Conservation (phyloP, 2,888 invertebrate species). For the Lacanobia wlatinum region DNA sequence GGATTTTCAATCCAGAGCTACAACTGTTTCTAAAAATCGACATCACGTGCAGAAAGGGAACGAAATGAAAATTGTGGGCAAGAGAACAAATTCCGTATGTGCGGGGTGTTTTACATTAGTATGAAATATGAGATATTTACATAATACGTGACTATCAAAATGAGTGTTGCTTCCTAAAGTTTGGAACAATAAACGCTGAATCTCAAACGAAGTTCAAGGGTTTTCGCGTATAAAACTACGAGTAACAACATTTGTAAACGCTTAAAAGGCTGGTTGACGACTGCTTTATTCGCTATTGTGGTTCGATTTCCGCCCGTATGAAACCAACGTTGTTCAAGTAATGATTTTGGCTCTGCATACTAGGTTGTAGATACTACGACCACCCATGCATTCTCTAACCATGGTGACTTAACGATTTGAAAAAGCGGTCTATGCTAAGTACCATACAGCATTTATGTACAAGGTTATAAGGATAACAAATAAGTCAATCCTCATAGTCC, state of each 20-base stretch:
- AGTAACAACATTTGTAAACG: neutral
- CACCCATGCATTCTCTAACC: too few species aligned
- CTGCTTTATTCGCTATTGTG: neutral
- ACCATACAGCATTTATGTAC: neutral
- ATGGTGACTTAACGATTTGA: neutral
- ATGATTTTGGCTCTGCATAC: neutral
- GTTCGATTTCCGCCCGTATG: neutral
- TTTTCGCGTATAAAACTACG: constrained; percentile 1
- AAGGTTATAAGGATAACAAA: neutral
- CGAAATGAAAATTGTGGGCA: constrained; percentile 29
- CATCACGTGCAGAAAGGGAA: constrained; percentile 8
- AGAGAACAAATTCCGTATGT: constrained; percentile 35
- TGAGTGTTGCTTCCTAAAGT: constrained; percentile 20
- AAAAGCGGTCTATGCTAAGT: too few species aligned
- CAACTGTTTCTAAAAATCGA: constrained; percentile 32
- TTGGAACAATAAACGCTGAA: constrained; percentile 23
- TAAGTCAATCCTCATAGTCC: constrained; percentile 1
- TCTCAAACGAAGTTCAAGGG: neutral
- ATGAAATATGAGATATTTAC: constrained; percentile 48
- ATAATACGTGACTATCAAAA: constrained; percentile 43
- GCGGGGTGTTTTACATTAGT: constrained; percentile 38
- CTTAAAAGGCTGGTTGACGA: too few species aligned
- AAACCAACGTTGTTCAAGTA: neutral
- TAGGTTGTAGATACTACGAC: too few species aligned
- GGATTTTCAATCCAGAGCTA: constrained; percentile 22